Evolutionary conservation across 2,888 invertebrate genomes (phyloP), one percentile per base, ranked within the genome.

Genomic region (Notocelia uddmanniana): DNA sequence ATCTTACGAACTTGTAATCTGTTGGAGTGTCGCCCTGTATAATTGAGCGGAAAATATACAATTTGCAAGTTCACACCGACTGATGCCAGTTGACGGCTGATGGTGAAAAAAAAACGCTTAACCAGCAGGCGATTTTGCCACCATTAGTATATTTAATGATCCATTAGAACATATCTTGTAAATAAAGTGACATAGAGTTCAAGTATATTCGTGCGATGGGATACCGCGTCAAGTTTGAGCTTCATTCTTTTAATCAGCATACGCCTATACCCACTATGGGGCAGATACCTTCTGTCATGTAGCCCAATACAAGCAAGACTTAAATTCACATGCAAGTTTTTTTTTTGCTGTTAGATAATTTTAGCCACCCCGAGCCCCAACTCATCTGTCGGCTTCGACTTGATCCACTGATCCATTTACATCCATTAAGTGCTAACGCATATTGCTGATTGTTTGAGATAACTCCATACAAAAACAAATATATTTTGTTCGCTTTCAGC

Each of bases 31-130:
- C 8, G 10, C 45, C 48, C 45, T 18, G 60, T 60, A 60, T 60
- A 60, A 60, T 60, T 60, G 60, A 48, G 60, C 60, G 10, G 60
- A 45, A 60, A 60, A 60, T 60, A 60, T 60, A 60, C 60, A 45
- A 60, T 60, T 60, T 60, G 23, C 60, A 60, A 60, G 18, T 60
- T 60, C 26, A 60, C 60, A 48, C 45, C 60, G 18, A 60, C 60
- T 48, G 45, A 48, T 48, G 41, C 60, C 60, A 1, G 26, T 48
- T 60, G 45, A 59, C 59, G 37, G 59, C 59, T 59, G 21, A 41
- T 59, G 41, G 41, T 13, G 21, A 23, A 59, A 41, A 23, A 59
- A 41, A 15, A 41, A 41, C n/a, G 15, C 2, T 59, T 34, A 57
- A 57, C n/a, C 8, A n/a, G 6, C 45, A 41, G 45, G n/a, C 8